Percentiles rank a stretch among this genome's conserved stretches.
Evolutionary conservation across 2,113 vertebrate genomes (phyloP).

Genomic region (Caretta caretta): DNA sequence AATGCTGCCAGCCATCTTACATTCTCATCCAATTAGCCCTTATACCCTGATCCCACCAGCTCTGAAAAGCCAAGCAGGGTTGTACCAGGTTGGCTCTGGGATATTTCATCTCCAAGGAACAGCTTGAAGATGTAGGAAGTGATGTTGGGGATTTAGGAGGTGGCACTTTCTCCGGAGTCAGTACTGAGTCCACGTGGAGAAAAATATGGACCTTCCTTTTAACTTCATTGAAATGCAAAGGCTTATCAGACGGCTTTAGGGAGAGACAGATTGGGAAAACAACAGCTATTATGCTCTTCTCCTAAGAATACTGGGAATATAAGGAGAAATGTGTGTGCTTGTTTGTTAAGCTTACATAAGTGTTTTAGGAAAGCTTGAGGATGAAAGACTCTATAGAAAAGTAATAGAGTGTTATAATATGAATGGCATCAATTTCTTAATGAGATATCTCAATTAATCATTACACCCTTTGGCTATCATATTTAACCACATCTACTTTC

Average conservation of each 20-base stretch:
- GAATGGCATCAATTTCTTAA: slow-evolving; percentile 60
- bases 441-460: slow-evolving; percentile 60
- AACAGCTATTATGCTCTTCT: not conserved
- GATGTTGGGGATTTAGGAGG: not conserved
- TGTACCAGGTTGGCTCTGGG: not conserved
- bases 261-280: not conserved
- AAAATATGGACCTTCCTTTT: not conserved
- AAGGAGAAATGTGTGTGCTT: not conserved
- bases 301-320: not conserved
- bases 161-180: not conserved
- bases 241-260: not conserved
- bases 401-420: slow-evolving; percentile 43
- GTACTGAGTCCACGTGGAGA: not conserved
- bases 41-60: not conserved
- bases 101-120: not conserved
- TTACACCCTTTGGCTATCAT: slow-evolving; percentile 59
- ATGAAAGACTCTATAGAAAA: slow-evolving; percentile 19
- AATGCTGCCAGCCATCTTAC: not conserved
- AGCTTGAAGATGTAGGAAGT: not conserved
- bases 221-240: not conserved
- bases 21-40: not conserved
- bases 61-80: not conserved
- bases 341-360: slow-evolving; percentile 22
- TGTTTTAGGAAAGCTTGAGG: slow-evolving; percentile 1
- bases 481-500: slow-evolving; percentile 33